A percentile compares a stretch with the other conserved stretches of the same genome.
These are phyloP conservation scores for Mesorhabditis belari DNA, from an alignment of 2,888 invertebrate species.

Conservation along the genomic window DNA sequence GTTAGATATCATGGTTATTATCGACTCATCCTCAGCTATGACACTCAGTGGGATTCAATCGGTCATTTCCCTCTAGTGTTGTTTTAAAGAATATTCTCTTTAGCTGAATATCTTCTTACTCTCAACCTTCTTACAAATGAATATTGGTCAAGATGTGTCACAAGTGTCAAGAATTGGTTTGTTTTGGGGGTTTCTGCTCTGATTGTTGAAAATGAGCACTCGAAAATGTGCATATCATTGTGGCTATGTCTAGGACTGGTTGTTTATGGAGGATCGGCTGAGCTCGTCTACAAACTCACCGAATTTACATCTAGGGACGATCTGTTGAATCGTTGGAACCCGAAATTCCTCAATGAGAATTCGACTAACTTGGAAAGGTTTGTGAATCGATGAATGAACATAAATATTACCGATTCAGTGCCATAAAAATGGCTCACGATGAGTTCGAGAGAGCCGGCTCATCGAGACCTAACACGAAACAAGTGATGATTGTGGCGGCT, in stretches of 20 bases:
- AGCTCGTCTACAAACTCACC: not conserved
- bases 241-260: not conserved
- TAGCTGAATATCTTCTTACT: not conserved
- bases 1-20: not conserved
- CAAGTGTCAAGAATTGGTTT: not conserved
- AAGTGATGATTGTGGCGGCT: not conserved
- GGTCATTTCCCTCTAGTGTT: too few species aligned
- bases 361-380: not conserved
- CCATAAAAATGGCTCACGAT: not conserved
- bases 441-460: not conserved
- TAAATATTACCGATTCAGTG: too few species aligned
- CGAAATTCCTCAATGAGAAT: not conserved
- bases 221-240: not conserved
- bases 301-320: not conserved
- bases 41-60: not conserved
- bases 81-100: too few species aligned
- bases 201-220: too few species aligned
- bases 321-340: not conserved
- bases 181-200: too few species aligned
- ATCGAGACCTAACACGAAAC: not conserved
- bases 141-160: not conserved
- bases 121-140: not conserved
- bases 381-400: too few species aligned
- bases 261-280: not conserved
- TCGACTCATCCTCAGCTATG: not conserved